Evolutionary conservation across 2,113 vertebrate species (phyloP).

Genomic region (Megaceryle maxima): DNA sequence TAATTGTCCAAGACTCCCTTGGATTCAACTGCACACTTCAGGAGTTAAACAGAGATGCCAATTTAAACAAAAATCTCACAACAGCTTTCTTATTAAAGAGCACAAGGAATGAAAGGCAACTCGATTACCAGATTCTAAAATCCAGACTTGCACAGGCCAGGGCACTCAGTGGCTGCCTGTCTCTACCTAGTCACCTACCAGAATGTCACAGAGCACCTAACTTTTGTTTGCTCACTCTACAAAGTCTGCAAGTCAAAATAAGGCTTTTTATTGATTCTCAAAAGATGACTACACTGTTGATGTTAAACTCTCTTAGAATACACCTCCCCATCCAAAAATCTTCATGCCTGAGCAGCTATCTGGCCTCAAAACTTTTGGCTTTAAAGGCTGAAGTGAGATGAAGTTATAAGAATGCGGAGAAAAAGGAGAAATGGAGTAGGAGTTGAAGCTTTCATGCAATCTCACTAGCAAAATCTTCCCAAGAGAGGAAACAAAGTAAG

Average conservation of each 20-base stretch:
- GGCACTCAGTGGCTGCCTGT: neutral
- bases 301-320: neutral
- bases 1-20: neutral
- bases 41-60: neutral
- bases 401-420: slow-evolving; percentile 13
- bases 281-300: neutral
- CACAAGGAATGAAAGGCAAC: neutral
- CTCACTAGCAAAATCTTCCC: slow-evolving; percentile 40
- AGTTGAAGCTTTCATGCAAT: slow-evolving; percentile 61
- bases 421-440: neutral
- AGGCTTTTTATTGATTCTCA: neutral
- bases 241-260: neutral
- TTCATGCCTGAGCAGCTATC: rapidly evolving
- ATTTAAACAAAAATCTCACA: neutral
- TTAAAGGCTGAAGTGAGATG: neutral
- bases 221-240: neutral
- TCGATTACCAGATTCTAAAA: neutral
- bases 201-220: neutral
- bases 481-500: slow-evolving; percentile 41
- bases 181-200: neutral
- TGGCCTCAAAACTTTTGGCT: slow-evolving; percentile 5
- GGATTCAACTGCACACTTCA: neutral
- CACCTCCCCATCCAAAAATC: neutral
- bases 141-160: neutral
- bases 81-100: neutral